Percentiles rank a stretch among this genome's conserved stretches.
phyloP scores from a whole-genome alignment of 2,113 vertebrate genomes.

The Monopterus albus region DNA sequence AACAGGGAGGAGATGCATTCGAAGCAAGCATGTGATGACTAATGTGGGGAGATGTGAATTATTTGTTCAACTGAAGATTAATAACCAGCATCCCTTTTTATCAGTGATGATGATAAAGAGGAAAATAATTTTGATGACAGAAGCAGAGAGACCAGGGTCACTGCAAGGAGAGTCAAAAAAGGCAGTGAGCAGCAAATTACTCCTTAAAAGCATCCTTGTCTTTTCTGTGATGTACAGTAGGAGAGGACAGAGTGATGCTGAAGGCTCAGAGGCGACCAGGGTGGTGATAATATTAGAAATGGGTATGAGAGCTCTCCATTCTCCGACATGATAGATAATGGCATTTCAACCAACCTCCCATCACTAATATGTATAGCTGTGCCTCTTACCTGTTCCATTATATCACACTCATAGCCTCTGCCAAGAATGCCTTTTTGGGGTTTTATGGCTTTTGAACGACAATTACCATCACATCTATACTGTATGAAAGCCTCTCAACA shows the following conservation, averaged over 20 bases:
- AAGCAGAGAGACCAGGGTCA: constrained; percentile 37
- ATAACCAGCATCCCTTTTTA: constrained; percentile 36
- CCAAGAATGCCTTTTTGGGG: constrained; percentile 25
- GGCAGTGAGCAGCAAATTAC: constrained; percentile 56
- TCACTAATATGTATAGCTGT: constrained; percentile 42
- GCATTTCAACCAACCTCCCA: constrained; percentile 44
- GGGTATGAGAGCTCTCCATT: constrained; percentile 57
- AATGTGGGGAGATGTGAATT: constrained; percentile 64
- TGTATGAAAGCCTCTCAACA: constrained; percentile 10
- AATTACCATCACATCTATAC: constrained; percentile 18
- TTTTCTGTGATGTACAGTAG: constrained; percentile 54
- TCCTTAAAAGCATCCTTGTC: constrained; percentile 70
- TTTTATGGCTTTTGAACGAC: constrained; percentile 42
- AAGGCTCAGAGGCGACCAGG: constrained; percentile 33
- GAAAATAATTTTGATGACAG: constrained; percentile 42
- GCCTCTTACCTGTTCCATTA: constrained; percentile 57
- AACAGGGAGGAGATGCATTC: constrained; percentile 63
- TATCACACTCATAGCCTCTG: constrained; percentile 16
- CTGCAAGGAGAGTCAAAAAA: constrained; percentile 41
- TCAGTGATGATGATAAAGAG: constrained; percentile 49
- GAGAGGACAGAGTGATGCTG: constrained; percentile 55
- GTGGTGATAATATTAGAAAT: constrained; percentile 53
- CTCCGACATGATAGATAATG: constrained; percentile 53
- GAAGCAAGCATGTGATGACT: constrained; percentile 57
- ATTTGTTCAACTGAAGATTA: constrained; percentile 66